Base-by-base conservation (phyloP, 2,888 invertebrate species). In the Toxonevra muliebris region DNA sequence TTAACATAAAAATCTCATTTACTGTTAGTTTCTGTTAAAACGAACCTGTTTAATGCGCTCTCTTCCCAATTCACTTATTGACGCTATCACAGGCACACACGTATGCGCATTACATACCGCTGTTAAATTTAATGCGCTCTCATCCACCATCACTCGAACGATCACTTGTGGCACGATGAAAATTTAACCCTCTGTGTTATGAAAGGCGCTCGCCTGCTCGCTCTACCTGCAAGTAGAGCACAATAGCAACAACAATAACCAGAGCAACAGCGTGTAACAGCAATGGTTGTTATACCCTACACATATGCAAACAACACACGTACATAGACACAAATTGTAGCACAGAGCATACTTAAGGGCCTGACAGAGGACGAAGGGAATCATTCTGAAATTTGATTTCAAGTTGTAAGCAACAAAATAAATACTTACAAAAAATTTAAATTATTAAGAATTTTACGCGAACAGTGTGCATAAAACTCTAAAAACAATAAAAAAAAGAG, bases 361-460 rank as follows among this genome's bases (percentile, higher is more conserved):
- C 76, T 74, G 75, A 78, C 75, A 77, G 80, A 84, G 85, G 84
- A 86, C 86, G 82, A 85, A 82, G 82, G 83, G 84, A 82, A 87
- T 86, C 88, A 88, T 87, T 87, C 82, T 85, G 87, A 86, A 85
- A 86, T 86, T 84, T 84, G 86, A 86, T 86, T 84, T 82, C 85
- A 83, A 78, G 82, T 82, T 82, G 85, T 82, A 76, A 82, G 79
- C 79, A 82, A 66, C 65, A 73, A 63, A 72, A 61, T 43, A 62
- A 60, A 52, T 42, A 40, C 52, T 61, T 52, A 50, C 45, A 50
- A 30, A 30, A 15, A 48, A 40, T 40, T 10, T 15, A 20, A n/a
- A 45, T 11, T 30, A 43, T 54, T 11, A 5, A 64, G 20, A 48
- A 48, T 40, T 50, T 20, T 42, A 15, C 10, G 8, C 60, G 12